Base-by-base conservation (phyloP, 2,888 invertebrate genomes). In the Cheilosia vulpina region DNA sequence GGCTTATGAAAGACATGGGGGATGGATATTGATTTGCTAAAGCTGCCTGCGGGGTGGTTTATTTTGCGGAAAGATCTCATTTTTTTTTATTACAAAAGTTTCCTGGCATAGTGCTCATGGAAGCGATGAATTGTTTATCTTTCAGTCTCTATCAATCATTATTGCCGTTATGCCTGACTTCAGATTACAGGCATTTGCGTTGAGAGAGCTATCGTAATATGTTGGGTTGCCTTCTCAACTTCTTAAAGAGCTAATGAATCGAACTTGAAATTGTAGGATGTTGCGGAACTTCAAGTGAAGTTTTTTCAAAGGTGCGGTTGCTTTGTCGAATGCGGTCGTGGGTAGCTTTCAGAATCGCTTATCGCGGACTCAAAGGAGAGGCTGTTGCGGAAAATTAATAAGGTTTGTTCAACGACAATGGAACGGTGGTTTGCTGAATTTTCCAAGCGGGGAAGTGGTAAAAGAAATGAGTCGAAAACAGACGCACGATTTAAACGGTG, bases 101-200 rank as follows among this genome's bases (percentile, higher is more conserved):
- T 15, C 15, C n/a, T 19, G 21, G 55, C 15, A n/a, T n/a, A 24
- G 52, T 31, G 60, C n/a, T 31, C 34, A 43, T 45, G 19, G 11
- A 57, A 19, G 21, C 34, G 17, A 41, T 2, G 27, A 62, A 62
- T 62, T 55, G 73, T 65, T 63, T 73, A 47, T 27, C 27, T 55
- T 55, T 43, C 15, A 55, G 68, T 27, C 38, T 24, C 63, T 19
- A 75, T 75, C 57, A 75, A 75, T 75, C 75, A 75, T 75, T 63
- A 38, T 47, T 57, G 34, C 24, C 21, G 45, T 75, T 55, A n/a
- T n/a, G 38, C 13, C 55, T 34, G 45, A 5, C 63, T 13, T 34
- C 11, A 31, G 57, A 65, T 57, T 38, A 47, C 47, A 27, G 57
- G 24, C 45, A 15, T 45, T 47, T 38, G 2, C 31, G 31, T 17